These are phyloP conservation scores for Cryptops parisi DNA, from an alignment of 2,888 invertebrate genomes.

Conservation along the genomic window DNA sequence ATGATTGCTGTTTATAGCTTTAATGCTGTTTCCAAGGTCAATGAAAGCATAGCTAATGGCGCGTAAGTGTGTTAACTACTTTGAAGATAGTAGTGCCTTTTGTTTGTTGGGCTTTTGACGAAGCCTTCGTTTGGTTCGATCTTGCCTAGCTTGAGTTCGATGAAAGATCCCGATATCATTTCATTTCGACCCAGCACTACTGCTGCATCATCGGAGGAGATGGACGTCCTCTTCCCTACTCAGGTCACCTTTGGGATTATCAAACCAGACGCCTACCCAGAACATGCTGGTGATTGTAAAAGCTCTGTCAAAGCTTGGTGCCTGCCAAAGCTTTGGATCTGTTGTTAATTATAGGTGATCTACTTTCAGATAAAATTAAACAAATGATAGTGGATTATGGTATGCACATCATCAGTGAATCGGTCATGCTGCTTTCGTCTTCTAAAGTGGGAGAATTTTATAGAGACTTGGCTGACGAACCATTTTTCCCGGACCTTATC, in stretches of 20 bases:
- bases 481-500: background rate
- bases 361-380: background rate
- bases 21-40: too few species aligned
- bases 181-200: background rate
- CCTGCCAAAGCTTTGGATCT: too few species aligned
- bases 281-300: background rate
- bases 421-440: background rate
- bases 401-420: background rate
- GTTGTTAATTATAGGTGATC: too few species aligned
- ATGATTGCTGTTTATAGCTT: too few species aligned
- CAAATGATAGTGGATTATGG: conserved; percentile 3
- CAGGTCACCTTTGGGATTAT: background rate
- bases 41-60: too few species aligned
- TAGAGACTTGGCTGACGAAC: background rate
- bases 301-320: too few species aligned
- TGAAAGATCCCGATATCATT: background rate
- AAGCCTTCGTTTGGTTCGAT: too few species aligned
- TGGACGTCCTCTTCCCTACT: conserved; percentile 1
- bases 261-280: background rate
- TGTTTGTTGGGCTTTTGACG: too few species aligned
- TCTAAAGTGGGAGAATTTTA: background rate
- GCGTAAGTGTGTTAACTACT: too few species aligned
- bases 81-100: too few species aligned
- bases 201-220: background rate
- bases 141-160: too few species aligned